Conservation (phyloP, 2,888 invertebrate genomes). For the Leptinotarsa rubiginosa region DNA sequence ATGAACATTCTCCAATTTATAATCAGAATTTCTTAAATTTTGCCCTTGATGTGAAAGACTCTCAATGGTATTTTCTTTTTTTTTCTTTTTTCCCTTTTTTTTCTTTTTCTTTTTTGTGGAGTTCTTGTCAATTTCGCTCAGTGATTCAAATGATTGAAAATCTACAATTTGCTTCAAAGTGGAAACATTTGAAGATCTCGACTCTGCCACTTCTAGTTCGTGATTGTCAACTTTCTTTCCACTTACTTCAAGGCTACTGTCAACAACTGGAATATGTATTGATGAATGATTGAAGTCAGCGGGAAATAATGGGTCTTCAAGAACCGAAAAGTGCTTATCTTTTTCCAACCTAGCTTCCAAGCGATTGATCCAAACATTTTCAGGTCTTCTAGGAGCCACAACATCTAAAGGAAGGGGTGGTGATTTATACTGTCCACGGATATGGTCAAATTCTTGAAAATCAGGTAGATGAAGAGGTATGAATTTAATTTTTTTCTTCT, state of each 20-base stretch:
- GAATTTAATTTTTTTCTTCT: not conserved
- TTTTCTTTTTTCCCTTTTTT: too few species aligned
- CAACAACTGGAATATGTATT: not conserved
- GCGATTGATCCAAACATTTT: slow-evolving; percentile 3
- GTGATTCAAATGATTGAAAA: too few species aligned
- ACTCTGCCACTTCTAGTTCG: not conserved
- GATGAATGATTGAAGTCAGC: not conserved
- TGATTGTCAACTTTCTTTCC: not conserved
- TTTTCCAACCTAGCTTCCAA: not conserved
- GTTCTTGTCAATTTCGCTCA: too few species aligned
- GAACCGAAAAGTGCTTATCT: too few species aligned
- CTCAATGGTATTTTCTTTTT: too few species aligned
- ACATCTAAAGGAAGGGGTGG: not conserved
- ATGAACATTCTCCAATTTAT: too few species aligned
- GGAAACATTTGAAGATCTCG: not conserved
- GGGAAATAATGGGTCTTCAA: not conserved
- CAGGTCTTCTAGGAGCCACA: not conserved
- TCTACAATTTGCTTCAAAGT: not conserved
- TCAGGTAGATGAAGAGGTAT: not conserved
- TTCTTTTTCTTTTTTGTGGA: too few species aligned
- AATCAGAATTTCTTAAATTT: too few species aligned
- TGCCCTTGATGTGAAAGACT: too few species aligned
- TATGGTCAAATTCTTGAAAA: not conserved
- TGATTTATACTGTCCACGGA: not conserved
- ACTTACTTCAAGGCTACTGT: not conserved